Conservation (phyloP, 2,888 invertebrate species). For the Busseola fusca region DNA sequence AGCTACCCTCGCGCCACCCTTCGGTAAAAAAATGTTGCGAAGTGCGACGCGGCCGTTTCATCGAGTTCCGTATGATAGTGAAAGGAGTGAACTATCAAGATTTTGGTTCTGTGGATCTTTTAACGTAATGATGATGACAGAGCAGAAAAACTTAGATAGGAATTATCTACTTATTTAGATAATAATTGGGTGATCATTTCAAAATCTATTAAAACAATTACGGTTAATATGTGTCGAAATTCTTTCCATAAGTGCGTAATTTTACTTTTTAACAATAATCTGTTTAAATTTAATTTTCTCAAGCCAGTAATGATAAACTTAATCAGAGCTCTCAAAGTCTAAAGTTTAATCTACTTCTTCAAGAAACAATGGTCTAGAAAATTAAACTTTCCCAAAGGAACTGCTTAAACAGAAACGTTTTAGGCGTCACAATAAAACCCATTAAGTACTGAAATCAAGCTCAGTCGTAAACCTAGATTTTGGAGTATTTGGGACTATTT, state of each 20-base stretch:
- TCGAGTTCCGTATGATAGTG: conserved; percentile 58
- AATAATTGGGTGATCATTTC: background rate
- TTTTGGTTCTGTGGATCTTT: background rate
- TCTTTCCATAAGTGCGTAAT: background rate
- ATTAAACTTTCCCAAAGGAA: conserved; percentile 46
- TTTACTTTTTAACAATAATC: background rate
- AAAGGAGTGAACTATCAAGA: conserved; percentile 27
- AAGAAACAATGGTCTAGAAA: conserved; percentile 49
- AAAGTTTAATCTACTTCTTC: conserved; percentile 25
- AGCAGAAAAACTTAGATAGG: background rate
- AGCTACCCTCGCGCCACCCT: conserved; percentile 57
- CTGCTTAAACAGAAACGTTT: conserved; percentile 52
- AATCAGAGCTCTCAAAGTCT: conserved; percentile 16
- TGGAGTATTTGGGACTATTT: conserved; percentile 42
- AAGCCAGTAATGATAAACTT: conserved; percentile 13
- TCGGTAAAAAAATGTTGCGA: conserved; percentile 56
- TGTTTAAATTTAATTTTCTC: conserved; percentile 7
- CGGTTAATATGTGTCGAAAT: background rate
- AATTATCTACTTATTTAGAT: background rate
- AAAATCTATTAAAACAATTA: background rate
- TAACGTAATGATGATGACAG: background rate
- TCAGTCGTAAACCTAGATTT: conserved; percentile 55
- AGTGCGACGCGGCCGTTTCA: conserved; percentile 40
- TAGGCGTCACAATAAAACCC: conserved; percentile 53
- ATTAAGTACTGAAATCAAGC: conserved; percentile 53